These are phyloP conservation scores for Lycocorax pyrrhopterus DNA, from an alignment of 2,113 vertebrate species.

Conservation along the genomic window DNA sequence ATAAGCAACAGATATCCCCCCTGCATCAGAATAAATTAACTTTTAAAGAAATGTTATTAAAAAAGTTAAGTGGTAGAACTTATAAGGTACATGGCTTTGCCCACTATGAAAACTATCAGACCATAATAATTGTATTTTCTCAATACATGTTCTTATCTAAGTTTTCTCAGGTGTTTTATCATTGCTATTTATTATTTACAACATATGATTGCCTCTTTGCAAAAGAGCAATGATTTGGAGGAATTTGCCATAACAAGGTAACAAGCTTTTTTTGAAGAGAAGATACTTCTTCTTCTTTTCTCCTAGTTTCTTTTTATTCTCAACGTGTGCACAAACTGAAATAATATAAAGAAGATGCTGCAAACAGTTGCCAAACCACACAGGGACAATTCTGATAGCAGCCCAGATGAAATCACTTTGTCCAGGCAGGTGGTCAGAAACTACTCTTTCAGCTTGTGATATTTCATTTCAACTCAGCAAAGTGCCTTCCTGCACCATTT, in stretches of 20 bases:
- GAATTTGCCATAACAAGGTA: not conserved
- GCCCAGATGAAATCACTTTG: not conserved
- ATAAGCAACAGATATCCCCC: not conserved
- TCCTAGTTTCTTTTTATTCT: not conserved
- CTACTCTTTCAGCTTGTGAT: not conserved
- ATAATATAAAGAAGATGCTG: not conserved
- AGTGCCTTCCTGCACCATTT: not conserved
- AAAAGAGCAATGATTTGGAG: not conserved
- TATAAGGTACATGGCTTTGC: not conserved
- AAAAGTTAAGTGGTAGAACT: not conserved
- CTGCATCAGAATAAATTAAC: not conserved
- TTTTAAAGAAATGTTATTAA: not conserved
- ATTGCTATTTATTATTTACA: not conserved
- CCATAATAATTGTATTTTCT: not conserved
- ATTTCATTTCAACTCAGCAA: not conserved
- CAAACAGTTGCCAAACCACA: not conserved
- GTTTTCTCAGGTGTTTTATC: not conserved
- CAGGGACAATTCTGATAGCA: not conserved
- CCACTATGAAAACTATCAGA: not conserved
- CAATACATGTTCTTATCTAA: not conserved
- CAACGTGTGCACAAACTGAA: not conserved
- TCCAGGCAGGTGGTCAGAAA: constrained; percentile 2
- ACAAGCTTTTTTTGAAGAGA: not conserved
- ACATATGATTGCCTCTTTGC: not conserved
- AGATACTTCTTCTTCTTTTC: not conserved